Evolutionary conservation across 2,113 vertebrate species (phyloP).

Genomic region (Larimichthys polyactis): DNA sequence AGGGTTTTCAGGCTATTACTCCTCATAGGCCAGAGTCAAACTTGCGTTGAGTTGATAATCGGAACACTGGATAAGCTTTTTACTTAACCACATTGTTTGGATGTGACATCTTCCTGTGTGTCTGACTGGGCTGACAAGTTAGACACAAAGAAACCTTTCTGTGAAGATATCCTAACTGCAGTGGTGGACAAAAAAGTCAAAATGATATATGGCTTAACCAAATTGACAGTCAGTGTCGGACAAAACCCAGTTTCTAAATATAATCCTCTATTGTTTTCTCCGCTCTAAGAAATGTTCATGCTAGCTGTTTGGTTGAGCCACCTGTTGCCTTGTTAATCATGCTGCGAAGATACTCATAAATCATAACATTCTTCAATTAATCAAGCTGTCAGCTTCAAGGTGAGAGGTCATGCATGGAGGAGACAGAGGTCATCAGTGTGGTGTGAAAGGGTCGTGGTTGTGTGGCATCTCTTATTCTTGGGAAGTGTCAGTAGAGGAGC

Average conservation of each 20-base stretch:
- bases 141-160: conserved; percentile 70
- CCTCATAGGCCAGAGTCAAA: not conserved
- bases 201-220: conserved; percentile 85
- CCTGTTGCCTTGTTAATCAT: conserved; percentile 99
- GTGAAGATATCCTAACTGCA: conserved; percentile 75
- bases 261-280: conserved; percentile 82
- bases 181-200: conserved; percentile 84
- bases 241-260: conserved; percentile 82
- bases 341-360: conserved; percentile 99
- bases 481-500: conserved; percentile 91
- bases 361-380: conserved; percentile 99
- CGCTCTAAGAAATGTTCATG: conserved; percentile 89
- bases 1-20: conserved; percentile 5
- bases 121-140: conserved; percentile 44
- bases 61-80: conserved; percentile 32
- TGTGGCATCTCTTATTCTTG: conserved; percentile 97
- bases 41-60: conserved; percentile 24
- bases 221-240: conserved; percentile 76
- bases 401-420: conserved; percentile 91
- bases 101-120: conserved; percentile 23
- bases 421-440: conserved; percentile 94
- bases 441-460: conserved; percentile 93
- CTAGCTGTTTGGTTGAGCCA: conserved; percentile 92
- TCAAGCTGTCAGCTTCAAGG: conserved; percentile 97
- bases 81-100: conserved; percentile 38